Evolutionary conservation across 2,797 vertebrate species (phyloP), one percentile per base, ranked within the genome.

Genomic region (Sciurus vulgaris): DNA sequence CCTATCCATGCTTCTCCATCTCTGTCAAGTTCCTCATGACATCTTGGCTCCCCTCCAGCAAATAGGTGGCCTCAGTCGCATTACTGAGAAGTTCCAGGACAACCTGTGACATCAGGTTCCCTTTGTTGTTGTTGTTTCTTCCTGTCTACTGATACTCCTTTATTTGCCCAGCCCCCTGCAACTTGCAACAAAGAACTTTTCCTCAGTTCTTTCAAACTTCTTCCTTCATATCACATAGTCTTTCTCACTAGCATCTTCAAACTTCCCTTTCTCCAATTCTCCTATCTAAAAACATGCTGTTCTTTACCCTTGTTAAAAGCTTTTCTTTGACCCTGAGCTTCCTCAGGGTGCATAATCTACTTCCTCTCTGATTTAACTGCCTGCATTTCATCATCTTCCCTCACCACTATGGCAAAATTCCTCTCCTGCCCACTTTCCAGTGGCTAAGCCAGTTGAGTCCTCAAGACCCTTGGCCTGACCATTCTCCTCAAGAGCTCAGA

Each of bases 41-140:
- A 8, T 35, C 59, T 63, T 28, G 10, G 65, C 17, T 30, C 14
- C 49, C 49, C 8, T 7, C 0, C 11, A 38, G 7, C 14, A 0
- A 61, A n/a, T 0, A 41, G 38, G 44, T n/a, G 78, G 47, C 28
- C 54, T 49, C 79, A 15, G 67, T 7, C 56, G 74, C 65, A 20
- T 81, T 67, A 38, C n/a, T 4, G 20, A 86, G 67, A 89, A 94
- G 76, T 30, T 65, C 56, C 65, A 59, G 51, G 76, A 72, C 85
- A 59, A 9, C 44, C 20, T 13, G 35, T 3, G 30, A 87, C 44
- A 69, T 28, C n/a, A 41, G 38, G 24, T 30, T 73, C 35, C 56
- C 70, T 86, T 67, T 24, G 0, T 61, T 54, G 51, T 51, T 51
- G 15, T 85, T 54, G n/a, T 20, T 15, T 38, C 63, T 47, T 47